Base-by-base conservation (phyloP, 2,888 invertebrate genomes). In the Dioctria rufipes region DNA sequence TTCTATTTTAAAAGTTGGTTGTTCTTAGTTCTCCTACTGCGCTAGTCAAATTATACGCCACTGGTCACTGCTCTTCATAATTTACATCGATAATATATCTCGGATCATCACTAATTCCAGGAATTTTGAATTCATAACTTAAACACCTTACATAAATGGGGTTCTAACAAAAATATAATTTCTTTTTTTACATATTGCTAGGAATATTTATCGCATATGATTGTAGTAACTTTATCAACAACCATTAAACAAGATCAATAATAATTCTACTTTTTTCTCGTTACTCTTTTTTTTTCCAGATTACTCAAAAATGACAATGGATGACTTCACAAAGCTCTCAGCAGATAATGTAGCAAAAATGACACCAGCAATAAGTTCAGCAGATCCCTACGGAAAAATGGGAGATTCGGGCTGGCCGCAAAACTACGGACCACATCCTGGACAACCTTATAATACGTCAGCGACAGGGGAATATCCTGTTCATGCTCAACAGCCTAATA, bases 271-370 rank as follows among this genome's bases (percentile, higher is more conserved):
- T 43, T 9, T 37, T 49, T 69, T 8, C 13, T 43, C 37, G 54
- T 42, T 79, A 42, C n/a, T 43, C 9, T n/a, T n/a, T 46, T 37
- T 25, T 5, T 58, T 13, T 58, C 3, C 71, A 89, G 92, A 92
- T 85, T 91, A 92, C 49, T 90, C 92, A 13, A 92, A 92, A 83
- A 86, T 90, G 66, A 85, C 87, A 51, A 89, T 89, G 60, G 90
- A 90, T 82, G 88, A 90, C 61, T 89, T 91, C 83, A 89, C 92
- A 0, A 92, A 91, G 81, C 84, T 89, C 8, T 87, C 89, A 5
- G 87, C 87, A 46, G 89, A 89, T 80, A 87, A 88, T 83, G 88
- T 88, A 40, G 86, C 88, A 13, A 89, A 89, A 87, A 89, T 89
- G 85, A 87, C 89, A 81, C 88, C 89, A 67, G 86, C 87, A 9